These are phyloP conservation scores for Thalassophryne amazonica DNA, from an alignment of 2,797 vertebrate genomes.

Conservation along the genomic window DNA sequence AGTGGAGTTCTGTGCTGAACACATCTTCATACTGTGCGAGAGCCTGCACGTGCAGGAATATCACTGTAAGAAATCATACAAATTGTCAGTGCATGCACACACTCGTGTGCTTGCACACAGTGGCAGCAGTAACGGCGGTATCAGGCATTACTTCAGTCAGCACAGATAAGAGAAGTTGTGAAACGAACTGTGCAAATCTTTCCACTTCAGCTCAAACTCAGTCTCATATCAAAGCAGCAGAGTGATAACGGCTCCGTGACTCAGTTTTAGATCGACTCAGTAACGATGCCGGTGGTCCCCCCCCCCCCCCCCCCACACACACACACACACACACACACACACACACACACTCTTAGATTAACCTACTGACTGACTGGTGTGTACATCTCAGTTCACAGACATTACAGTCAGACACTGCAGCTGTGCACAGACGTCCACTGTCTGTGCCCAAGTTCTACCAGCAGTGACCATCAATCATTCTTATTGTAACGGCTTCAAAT, in stretches of 20 bases:
- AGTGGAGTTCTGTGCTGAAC: background rate
- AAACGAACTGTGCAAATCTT: constrained; percentile 68
- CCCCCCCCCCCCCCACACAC: too few relatives aligned
- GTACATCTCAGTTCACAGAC: constrained; percentile 57
- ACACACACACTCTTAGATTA: constrained; percentile 67
- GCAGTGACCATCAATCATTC: background rate
- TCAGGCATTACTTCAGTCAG: constrained; percentile 54
- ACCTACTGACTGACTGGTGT: constrained; percentile 67
- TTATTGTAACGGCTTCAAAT: too few relatives aligned
- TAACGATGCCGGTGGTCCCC: constrained; percentile 64
- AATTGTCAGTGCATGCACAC: background rate
- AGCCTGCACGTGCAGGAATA: background rate
- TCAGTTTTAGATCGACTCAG: constrained; percentile 39
- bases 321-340: too few relatives aligned
- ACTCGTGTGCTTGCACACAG: constrained; percentile 26
- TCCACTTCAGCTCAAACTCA: constrained; percentile 64
- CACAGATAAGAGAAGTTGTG: constrained; percentile 66
- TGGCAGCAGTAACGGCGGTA: constrained; percentile 35
- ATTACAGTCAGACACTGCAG: constrained; percentile 30
- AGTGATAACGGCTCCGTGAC: constrained; percentile 50
- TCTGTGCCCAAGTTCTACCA: background rate
- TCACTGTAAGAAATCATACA: too few relatives aligned
- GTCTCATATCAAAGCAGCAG: constrained; percentile 66
- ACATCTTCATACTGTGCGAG: background rate
- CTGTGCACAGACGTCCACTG: background rate